These are phyloP conservation scores for Colostygia pectinataria DNA, from an alignment of 2,888 invertebrate species.

Conservation along the genomic window DNA sequence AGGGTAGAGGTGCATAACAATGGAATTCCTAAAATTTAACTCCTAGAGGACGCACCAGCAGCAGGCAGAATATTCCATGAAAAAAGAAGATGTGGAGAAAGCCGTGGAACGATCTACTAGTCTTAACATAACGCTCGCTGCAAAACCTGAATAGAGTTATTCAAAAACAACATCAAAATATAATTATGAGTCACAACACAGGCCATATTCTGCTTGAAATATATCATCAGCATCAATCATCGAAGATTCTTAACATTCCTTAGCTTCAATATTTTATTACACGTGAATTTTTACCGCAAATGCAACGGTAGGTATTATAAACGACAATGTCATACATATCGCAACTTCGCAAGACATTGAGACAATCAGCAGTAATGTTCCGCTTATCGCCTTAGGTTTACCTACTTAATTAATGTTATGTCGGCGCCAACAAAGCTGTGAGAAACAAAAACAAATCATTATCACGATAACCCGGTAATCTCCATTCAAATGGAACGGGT, in stretches of 20 bases:
- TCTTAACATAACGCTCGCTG: not conserved
- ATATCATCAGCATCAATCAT: slow-evolving; percentile 28
- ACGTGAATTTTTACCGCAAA: slow-evolving; percentile 17
- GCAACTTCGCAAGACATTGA: slow-evolving; percentile 1
- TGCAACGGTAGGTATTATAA: slow-evolving; percentile 5
- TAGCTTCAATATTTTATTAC: slow-evolving; percentile 13
- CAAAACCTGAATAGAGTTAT: slow-evolving; percentile 28
- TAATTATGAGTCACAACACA: slow-evolving; percentile 33
- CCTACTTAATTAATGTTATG: slow-evolving; percentile 42
- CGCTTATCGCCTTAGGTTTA: slow-evolving; percentile 40
- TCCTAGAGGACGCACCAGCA: too few relatives aligned
- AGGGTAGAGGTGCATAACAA: too few relatives aligned
- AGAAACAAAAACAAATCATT: slow-evolving; percentile 63
- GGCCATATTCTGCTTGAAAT: slow-evolving; percentile 16
- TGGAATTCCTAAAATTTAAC: too few relatives aligned
- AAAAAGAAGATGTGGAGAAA: too few relatives aligned
- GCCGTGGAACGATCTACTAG: too few relatives aligned
- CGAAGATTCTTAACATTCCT: slow-evolving; percentile 26
- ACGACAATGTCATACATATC: slow-evolving; percentile 4
- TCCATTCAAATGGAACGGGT: slow-evolving; percentile 38
- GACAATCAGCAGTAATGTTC: slow-evolving; percentile 28
- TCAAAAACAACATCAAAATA: slow-evolving; percentile 31
- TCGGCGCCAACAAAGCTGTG: slow-evolving; percentile 50
- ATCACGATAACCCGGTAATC: slow-evolving; percentile 60
- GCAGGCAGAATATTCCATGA: too few relatives aligned